These are phyloP conservation scores for Drosophila orosa DNA, from an alignment of 1,140 invertebrate species.

Conservation along the genomic window DNA sequence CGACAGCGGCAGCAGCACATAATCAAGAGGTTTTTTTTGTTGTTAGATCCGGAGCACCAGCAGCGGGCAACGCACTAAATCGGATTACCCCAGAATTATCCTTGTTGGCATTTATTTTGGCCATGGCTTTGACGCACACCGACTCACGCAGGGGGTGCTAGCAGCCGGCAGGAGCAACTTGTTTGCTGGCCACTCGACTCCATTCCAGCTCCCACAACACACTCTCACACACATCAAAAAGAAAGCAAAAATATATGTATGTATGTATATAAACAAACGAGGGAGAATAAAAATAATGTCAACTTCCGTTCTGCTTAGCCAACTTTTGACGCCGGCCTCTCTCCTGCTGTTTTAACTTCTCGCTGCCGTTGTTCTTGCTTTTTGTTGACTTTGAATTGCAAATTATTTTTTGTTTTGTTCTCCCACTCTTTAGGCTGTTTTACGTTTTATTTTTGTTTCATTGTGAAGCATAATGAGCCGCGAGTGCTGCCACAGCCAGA, in stretches of 20 bases:
- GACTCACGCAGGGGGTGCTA: conserved; percentile 4
- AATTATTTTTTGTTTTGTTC: conserved; percentile 17
- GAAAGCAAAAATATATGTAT: conserved; percentile 9
- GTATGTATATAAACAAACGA: conserved; percentile 34
- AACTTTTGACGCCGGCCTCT: conserved; percentile 53
- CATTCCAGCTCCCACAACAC: conserved; percentile 4
- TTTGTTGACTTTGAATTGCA: conserved; percentile 55
- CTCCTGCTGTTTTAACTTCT: conserved; percentile 41
- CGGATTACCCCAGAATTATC: conserved; percentile 78
- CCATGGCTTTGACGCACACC: conserved; percentile 37
- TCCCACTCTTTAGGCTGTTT: conserved; percentile 34
- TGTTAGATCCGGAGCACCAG: conserved; percentile 22
- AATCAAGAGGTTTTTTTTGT: conserved; percentile 33
- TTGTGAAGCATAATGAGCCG: conserved; percentile 63
- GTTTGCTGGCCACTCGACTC: conserved; percentile 48
- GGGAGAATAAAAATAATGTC: conserved; percentile 73
- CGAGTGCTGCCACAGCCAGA: conserved; percentile 25
- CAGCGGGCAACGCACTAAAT: conserved; percentile 65
- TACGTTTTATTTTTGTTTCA: conserved; percentile 52
- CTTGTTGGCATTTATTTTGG: conserved; percentile 80
- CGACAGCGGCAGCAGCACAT: conserved; percentile 23
- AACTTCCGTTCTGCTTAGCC: conserved; percentile 68
- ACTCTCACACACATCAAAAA: conserved; percentile 38
- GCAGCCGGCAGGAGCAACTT: conserved; percentile 38
- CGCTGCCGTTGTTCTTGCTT: conserved; percentile 32